Base-by-base conservation (phyloP, 1,140 invertebrate species). In the silkworm (Bombyx mori) region DNA sequence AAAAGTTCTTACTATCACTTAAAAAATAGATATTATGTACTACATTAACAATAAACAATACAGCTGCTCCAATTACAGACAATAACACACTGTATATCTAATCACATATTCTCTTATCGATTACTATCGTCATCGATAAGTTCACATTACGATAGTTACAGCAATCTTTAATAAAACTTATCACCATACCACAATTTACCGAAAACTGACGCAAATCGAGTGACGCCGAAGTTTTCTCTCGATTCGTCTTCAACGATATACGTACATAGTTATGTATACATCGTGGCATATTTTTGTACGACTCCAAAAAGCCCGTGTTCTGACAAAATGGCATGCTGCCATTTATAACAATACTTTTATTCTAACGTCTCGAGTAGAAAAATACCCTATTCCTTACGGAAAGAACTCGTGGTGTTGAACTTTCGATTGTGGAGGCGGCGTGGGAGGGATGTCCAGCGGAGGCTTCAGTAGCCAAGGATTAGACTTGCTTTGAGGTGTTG, bases 291-390 rank as follows among this genome's bases (percentile, higher is more conserved):
- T 84, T 78, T 82, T 78, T 79, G 69, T 72, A 71, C 63, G 67
- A 68, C 73, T 75, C 67, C 69, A 61, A 61, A 75, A 81, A 76
- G 66, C 68, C 79, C 58, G 72, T 68, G 65, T 74, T 72, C 60
- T 65, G 60, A 67, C 68, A 69, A 71, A 67, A 79, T 83, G 83
- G 83, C 81, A 82, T 53, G 54, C 63, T 82, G 80, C 82, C 82
- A 86, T 82, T 75, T 35, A 62, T 71, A 68, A 77, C 71, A 71
- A 72, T 65, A 63, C 66, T 66, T 68, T 52, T 65, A 66, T 71
- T 71, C 69, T 54, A 58, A 56, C 51, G 51, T 42, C 57, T 56
- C 50, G 46, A 46, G 48, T 61, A 47, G 46, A 53, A 43, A 66
- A 58, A 70, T 86, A 86, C 63, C 81, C 79, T 58, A 76, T 79